Evolutionary conservation across 2,113 vertebrate genomes (phyloP).

Genomic region (Pipra filicauda): DNA sequence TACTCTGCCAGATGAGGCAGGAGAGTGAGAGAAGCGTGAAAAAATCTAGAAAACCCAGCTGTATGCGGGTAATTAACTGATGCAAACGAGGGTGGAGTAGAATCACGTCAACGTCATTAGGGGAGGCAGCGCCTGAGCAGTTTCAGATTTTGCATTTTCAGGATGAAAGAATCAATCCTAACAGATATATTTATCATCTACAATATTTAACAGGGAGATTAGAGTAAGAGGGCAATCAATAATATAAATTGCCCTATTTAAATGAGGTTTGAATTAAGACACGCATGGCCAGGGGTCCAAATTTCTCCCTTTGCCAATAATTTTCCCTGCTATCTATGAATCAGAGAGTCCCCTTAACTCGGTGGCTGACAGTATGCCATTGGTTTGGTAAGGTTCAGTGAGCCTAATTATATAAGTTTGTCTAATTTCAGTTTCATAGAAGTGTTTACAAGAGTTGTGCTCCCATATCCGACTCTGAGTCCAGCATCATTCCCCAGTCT

Average conservation of each 20-base stretch:
- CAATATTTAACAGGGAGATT: slow-evolving; percentile 21
- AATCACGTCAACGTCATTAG: not conserved
- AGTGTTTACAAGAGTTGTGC: not conserved
- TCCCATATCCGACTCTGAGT: not conserved
- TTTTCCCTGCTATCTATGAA: not conserved
- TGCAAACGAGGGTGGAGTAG: not conserved
- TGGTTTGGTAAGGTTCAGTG: not conserved
- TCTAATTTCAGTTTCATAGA: not conserved
- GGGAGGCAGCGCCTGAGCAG: not conserved
- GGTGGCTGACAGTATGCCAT: not conserved
- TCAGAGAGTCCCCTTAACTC: not conserved
- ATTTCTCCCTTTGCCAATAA: not conserved
- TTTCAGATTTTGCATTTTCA: not conserved
- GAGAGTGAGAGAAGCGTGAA: not conserved
- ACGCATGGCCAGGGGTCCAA: not conserved
- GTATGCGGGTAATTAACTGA: not conserved
- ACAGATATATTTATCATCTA: not conserved
- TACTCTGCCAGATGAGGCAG: not conserved
- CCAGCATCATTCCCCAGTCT: not conserved
- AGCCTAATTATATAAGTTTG: not conserved
- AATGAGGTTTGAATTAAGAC: slow-evolving; percentile 22
- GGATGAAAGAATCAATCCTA: not conserved
- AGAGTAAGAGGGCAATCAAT: not conserved
- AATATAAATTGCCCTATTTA: slow-evolving; percentile 20
- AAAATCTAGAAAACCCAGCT: not conserved